A percentile compares a stretch with the other conserved stretches of the same genome.
Evolutionary conservation across 2,888 invertebrate species (phyloP).

Genomic region (Dastarcus helophoroides): DNA sequence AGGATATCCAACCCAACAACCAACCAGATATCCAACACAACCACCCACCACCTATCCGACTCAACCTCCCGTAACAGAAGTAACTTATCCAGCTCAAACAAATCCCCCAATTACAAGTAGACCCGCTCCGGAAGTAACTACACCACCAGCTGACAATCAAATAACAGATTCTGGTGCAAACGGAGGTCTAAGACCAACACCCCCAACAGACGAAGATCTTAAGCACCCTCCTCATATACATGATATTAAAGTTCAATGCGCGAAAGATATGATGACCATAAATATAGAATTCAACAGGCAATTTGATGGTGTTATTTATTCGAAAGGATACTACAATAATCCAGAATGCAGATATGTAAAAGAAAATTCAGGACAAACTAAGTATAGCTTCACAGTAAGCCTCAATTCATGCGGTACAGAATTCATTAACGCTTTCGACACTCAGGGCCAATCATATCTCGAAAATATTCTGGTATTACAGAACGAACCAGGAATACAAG

Average conservation of each 20-base stretch:
- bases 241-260: constrained; percentile 62
- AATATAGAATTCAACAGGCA: constrained; percentile 64
- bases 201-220: constrained; percentile 43
- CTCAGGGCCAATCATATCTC: constrained; percentile 65
- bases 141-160: constrained; percentile 8
- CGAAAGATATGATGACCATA: constrained; percentile 74
- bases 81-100: constrained; percentile 15
- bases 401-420: constrained; percentile 67
- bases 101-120: constrained; percentile 13
- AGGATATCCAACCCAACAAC: constrained; percentile 10
- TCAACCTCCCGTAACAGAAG: constrained; percentile 8
- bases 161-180: constrained; percentile 8
- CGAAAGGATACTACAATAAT: constrained; percentile 60
- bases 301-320: constrained; percentile 70
- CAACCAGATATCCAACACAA: constrained; percentile 11
- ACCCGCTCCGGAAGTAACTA: constrained; percentile 15
- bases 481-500: constrained; percentile 65
- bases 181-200: constrained; percentile 6
- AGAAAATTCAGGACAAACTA: constrained; percentile 55
- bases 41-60: constrained; percentile 9
- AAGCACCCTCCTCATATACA: constrained; percentile 68
- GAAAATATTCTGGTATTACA: constrained; percentile 68
- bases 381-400: constrained; percentile 63
- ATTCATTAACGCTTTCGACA: constrained; percentile 66
- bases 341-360: constrained; percentile 62